Evolutionary conservation across 2,888 invertebrate genomes (phyloP).

Genomic region (Timandra comae): DNA sequence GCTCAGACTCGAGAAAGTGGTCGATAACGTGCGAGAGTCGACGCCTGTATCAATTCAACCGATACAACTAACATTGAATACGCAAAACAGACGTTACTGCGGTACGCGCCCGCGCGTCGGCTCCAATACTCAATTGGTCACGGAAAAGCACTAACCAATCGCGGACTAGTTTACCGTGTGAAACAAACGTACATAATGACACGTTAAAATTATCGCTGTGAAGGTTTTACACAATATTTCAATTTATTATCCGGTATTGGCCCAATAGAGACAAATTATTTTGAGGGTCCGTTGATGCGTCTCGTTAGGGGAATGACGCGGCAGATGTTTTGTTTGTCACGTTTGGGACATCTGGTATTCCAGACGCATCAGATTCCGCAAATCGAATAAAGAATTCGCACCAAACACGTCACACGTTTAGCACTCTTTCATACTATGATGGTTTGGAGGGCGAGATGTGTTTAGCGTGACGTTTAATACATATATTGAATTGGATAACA

Average conservation of each 20-base stretch:
- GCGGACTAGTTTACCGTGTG: conserved; percentile 34
- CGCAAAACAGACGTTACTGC: conserved; percentile 19
- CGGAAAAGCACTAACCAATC: conserved; percentile 35
- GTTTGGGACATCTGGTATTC: conserved; percentile 30
- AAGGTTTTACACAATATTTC: conserved; percentile 18
- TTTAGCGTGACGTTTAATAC: conserved; percentile 9
- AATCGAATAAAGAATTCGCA: conserved; percentile 18
- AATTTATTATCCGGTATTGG: conserved; percentile 20
- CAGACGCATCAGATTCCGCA: conserved; percentile 24
- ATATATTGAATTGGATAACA: conserved; percentile 28
- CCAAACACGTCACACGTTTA: conserved; percentile 8
- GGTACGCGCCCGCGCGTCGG: conserved; percentile 20
- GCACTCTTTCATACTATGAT: conserved; percentile 10
- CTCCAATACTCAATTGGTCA: conserved; percentile 33
- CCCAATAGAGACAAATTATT: conserved; percentile 41
- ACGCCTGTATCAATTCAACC: conserved; percentile 38
- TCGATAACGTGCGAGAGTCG: conserved; percentile 51
- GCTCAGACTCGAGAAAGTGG: conserved; percentile 60
- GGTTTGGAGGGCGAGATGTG: conserved; percentile 14
- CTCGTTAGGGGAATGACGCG: conserved; percentile 34
- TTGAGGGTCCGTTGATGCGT: conserved; percentile 27
- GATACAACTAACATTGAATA: conserved; percentile 31
- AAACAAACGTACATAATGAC: conserved; percentile 11
- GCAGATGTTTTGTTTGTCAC: conserved; percentile 43
- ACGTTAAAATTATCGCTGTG: conserved; percentile 5